Conservation (phyloP, 2,113 vertebrate genomes). For the Pterophyllum scalare region DNA sequence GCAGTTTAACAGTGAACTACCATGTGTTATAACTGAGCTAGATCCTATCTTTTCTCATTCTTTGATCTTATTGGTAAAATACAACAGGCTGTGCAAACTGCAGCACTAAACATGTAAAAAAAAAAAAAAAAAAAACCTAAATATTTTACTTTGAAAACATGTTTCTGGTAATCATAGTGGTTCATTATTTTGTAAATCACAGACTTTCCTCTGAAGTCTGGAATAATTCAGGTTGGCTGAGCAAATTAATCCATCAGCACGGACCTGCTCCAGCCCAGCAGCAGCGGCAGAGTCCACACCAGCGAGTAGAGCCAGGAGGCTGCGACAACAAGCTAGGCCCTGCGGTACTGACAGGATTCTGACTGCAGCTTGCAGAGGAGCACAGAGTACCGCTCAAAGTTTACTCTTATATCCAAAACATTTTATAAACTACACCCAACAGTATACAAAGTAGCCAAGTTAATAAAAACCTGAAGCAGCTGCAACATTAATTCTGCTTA, state of each 20-base stretch:
- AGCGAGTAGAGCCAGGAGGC: conserved; percentile 64
- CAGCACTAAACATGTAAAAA: too few species aligned
- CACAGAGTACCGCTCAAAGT: conserved; percentile 36
- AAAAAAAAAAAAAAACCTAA: too few species aligned
- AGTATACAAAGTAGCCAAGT: neutral
- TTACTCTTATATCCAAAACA: neutral
- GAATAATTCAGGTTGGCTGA: neutral
- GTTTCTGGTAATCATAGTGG: neutral
- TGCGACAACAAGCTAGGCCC: conserved; percentile 35
- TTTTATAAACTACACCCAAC: neutral
- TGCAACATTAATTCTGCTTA: too few species aligned
- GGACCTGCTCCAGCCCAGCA: conserved; percentile 71
- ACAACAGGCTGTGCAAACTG: too few species aligned
- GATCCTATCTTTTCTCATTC: neutral
- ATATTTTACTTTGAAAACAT: too few species aligned
- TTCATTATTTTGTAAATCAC: neutral
- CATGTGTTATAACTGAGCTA: too few species aligned
- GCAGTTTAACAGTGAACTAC: neutral
- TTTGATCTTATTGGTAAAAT: neutral
- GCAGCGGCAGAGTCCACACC: conserved; percentile 61
- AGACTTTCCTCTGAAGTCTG: neutral
- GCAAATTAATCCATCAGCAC: neutral
- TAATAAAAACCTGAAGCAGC: too few species aligned
- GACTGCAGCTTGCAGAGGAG: conserved; percentile 20
- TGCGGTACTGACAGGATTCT: conserved; percentile 36